Evolutionary conservation across 2,113 vertebrate genomes (phyloP).

Genomic region (Otis tarda): DNA sequence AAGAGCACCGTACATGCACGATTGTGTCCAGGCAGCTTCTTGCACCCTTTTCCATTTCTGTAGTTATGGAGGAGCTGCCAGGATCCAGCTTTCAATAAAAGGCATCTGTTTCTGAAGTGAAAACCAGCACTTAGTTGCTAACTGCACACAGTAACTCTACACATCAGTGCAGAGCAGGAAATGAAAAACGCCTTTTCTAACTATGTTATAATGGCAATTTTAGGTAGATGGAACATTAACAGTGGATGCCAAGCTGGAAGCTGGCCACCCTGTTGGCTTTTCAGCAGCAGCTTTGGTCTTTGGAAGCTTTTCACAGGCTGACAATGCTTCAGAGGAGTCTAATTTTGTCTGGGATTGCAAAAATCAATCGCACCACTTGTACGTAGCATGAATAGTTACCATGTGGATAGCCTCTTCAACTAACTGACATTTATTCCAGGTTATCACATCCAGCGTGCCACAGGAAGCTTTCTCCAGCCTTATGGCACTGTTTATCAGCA

Average conservation of each 20-base stretch:
- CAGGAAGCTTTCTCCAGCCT: neutral
- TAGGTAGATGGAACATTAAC: slow-evolving; percentile 52
- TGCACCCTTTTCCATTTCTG: neutral
- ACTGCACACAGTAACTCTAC: slow-evolving; percentile 6
- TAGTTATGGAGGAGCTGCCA: neutral
- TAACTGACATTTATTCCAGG: neutral
- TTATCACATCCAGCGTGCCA: neutral
- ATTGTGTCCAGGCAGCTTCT: neutral
- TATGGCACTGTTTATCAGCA: neutral
- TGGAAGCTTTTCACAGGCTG: slow-evolving; percentile 34
- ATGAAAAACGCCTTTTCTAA: slow-evolving; percentile 48
- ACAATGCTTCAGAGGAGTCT: slow-evolving; percentile 32
- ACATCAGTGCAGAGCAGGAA: slow-evolving; percentile 32
- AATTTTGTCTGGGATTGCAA: slow-evolving; percentile 21
- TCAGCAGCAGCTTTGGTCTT: slow-evolving; percentile 29
- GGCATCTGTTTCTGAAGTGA: slow-evolving; percentile 18
- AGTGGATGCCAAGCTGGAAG: slow-evolving; percentile 50
- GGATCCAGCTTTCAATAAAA: slow-evolving; percentile 26
- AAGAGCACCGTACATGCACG: rapidly evolving
- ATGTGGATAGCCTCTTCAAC: neutral
- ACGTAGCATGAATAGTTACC: neutral
- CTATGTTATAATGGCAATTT: slow-evolving; percentile 50
- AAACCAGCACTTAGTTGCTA: slow-evolving; percentile 16
- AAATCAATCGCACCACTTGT: neutral
- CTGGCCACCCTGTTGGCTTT: slow-evolving; percentile 23